Evolutionary conservation across 2,113 vertebrate species (phyloP).

Genomic region (Elaphurus davidianus): DNA sequence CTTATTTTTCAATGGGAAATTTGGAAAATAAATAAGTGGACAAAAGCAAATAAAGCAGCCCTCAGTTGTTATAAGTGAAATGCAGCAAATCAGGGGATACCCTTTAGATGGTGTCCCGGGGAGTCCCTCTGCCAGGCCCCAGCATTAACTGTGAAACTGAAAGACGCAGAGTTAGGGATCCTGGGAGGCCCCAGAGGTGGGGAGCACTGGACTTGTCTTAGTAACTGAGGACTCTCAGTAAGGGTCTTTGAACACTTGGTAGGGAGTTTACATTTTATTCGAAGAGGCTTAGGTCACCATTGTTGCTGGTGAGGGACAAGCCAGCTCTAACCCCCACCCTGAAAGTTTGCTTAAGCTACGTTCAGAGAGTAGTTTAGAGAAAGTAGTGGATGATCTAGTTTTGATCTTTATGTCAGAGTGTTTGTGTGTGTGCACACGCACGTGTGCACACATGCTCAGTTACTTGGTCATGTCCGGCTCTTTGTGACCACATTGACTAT

Average conservation of each 20-base stretch:
- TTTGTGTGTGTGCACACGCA: not conserved
- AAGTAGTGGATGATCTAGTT: not conserved
- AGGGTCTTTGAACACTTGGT: not conserved
- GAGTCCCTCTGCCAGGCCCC: not conserved
- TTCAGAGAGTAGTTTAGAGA: not conserved
- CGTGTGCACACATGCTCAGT: rapidly evolving
- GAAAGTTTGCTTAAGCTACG: not conserved
- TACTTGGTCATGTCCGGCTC: rapidly evolving
- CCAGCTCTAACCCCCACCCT: not conserved
- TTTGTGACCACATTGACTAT: not conserved
- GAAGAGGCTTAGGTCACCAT: too few species aligned
- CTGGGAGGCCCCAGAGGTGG: too few species aligned
- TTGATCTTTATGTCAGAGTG: not conserved
- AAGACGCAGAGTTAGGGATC: not conserved
- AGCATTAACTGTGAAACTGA: not conserved
- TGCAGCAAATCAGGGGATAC: not conserved
- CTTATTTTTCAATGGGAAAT: not conserved
- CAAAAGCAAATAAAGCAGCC: not conserved
- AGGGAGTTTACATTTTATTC: not conserved
- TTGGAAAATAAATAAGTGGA: not conserved
- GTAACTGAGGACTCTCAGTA: not conserved
- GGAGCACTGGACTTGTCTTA: not conserved
- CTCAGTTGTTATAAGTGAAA: not conserved
- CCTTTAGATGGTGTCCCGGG: not conserved
- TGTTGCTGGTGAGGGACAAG: rapidly evolving